A percentile compares a stretch with the other conserved stretches of the same genome.
These are phyloP conservation scores for Zapornia atra DNA, from an alignment of 2,113 vertebrate genomes.

Conservation along the genomic window DNA sequence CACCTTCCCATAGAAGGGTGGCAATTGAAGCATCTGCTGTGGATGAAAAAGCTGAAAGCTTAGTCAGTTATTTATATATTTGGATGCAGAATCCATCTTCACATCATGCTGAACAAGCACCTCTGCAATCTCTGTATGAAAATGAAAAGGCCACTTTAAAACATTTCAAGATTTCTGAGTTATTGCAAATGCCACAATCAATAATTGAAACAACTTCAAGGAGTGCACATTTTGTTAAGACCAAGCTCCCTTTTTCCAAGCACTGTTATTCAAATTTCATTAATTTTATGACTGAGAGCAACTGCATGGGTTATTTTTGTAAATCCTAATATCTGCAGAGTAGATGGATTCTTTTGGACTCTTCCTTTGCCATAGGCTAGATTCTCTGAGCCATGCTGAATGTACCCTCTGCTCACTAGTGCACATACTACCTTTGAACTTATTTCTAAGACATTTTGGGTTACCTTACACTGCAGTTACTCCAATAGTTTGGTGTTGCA, in stretches of 20 bases:
- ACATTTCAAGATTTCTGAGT: conserved; percentile 12
- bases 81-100: not conserved
- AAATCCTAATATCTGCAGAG: not conserved
- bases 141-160: conserved; percentile 39
- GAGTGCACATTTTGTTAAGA: not conserved
- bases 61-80: not conserved
- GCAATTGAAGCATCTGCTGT: not conserved
- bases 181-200: conserved; percentile 42
- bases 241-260: not conserved
- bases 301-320: not conserved
- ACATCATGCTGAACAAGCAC: conserved; percentile 27
- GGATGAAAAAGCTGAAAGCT: not conserved
- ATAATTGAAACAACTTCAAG: conserved; percentile 44
- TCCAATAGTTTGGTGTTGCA: not conserved
- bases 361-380: not conserved
- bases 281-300: not conserved
- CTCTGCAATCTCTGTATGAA: conserved; percentile 16
- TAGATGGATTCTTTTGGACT: not conserved
- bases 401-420: not conserved
- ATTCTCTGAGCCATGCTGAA: not conserved
- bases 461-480: not conserved
- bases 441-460: not conserved
- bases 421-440: not conserved
- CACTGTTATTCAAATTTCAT: not conserved
- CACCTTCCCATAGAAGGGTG: not conserved